Evolutionary conservation across 2,888 invertebrate species (phyloP), one percentile per base, ranked within the genome.

Genomic region (Trissolcus brochymenae): DNA sequence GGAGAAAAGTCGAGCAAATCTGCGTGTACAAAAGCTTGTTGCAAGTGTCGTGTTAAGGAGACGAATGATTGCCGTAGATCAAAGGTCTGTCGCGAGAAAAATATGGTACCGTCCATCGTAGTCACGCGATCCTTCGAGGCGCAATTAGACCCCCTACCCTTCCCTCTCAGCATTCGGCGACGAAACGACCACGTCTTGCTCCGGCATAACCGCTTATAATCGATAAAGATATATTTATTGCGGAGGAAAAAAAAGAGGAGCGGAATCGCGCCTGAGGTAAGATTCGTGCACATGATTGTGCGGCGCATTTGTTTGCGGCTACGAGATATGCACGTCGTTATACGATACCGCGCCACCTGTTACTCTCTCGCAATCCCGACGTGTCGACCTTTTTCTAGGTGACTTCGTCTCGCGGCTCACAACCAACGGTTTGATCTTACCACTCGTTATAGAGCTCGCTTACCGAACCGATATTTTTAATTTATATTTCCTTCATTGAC

Each of bases 211-310:
- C 74, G 71, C 80, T 81, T 79, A 81, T 81, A 79, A 55, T 78
- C 81, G 84, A 86, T 85, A 84, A 81, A 84, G 84, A n/a, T n/a
- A 85, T 85, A 83, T 84, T 84, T 84, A 79, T 80, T 64, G 71
- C 61, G 79, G 84, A 85, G 84, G 85, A 84, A 78, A 53, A 82
- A 75, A 81, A 55, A 78, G 60, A 59, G 77, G 61, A 79, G 80
- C 79, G 82, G 81, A 81, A 82, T 84, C 82, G 81, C 80, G 79
- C 78, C 78, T 75, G 68, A 80, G 80, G 77, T 81, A 76, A 82
- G 77, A 81, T 80, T 79, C 78, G 50, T 76, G 50, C 73, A 73
- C 16, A 35, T 35, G 35, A 35, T 83, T 82, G 79, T 81, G 80
- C 79, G 73, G 35, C 57, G 78, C 76, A 73, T 82, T 83, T 81